Conservation (phyloP, 2,797 vertebrate genomes). For the Fratercula arctica region DNA sequence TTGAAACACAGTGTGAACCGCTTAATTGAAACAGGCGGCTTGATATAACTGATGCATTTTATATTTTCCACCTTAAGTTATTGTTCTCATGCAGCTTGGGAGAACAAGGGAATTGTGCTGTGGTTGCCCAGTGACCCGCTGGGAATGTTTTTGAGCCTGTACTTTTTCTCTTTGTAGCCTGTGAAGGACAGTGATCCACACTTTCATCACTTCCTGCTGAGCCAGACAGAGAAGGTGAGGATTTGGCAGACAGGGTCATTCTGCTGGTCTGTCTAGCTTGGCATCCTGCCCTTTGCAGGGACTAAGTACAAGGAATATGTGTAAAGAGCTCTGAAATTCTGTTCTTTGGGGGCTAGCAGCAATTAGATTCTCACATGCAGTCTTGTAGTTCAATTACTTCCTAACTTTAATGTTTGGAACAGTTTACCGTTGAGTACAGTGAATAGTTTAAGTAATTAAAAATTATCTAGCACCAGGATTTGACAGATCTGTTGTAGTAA, state of each 20-base stretch:
- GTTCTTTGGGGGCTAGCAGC: background rate
- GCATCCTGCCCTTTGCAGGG: background rate
- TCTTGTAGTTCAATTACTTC: background rate
- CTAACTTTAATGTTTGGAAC: background rate
- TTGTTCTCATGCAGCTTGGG: background rate
- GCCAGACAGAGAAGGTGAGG: constrained; percentile 97
- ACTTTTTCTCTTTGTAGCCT: constrained; percentile 82
- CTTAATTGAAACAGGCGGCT: background rate
- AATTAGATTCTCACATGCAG: background rate
- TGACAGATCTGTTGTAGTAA: background rate
- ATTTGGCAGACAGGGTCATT: constrained; percentile 7
- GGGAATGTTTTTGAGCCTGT: constrained; percentile 57
- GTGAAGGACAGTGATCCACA: constrained; percentile 94
- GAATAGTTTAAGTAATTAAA: background rate
- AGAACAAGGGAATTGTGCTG: background rate
- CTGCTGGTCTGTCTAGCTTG: background rate
- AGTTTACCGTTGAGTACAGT: background rate
- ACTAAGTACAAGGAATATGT: background rate
- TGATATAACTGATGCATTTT: background rate
- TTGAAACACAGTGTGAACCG: background rate
- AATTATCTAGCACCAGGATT: background rate
- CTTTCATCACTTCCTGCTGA: constrained; percentile 97
- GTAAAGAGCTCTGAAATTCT: background rate
- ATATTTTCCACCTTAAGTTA: background rate
- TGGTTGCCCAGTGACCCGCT: background rate